Conservation (phyloP, 2,888 invertebrate genomes). For the Amblyjoppa proteus region DNA sequence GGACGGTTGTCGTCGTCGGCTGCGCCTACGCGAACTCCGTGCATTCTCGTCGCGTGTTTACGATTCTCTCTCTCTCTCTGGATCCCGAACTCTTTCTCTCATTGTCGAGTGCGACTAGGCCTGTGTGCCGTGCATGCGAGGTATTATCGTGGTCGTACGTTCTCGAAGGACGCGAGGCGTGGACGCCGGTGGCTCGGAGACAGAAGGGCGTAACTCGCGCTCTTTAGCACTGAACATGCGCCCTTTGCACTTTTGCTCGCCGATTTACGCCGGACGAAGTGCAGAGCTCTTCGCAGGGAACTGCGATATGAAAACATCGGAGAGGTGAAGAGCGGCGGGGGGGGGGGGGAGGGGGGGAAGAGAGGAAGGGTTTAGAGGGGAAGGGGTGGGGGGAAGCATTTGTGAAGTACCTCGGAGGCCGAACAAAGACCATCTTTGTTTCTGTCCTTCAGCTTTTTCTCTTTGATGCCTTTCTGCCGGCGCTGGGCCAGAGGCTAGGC, state of each 20-base stretch:
- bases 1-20: conserved; percentile 33
- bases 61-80: background rate
- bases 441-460: conserved; percentile 14
- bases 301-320: background rate
- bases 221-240: background rate
- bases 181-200: background rate
- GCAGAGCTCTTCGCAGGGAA: background rate
- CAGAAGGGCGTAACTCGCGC: background rate
- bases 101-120: background rate
- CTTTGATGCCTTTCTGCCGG: background rate
- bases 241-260: background rate
- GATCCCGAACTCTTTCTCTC: background rate
- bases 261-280: background rate
- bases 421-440: conserved; percentile 66
- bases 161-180: too few relatives aligned
- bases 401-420: conserved; percentile 49
- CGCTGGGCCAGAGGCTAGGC: conserved; percentile 23
- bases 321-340: background rate
- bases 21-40: conserved; percentile 11
- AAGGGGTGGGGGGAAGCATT: conserved; percentile 3
- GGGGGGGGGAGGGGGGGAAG: background rate
- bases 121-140: too few relatives aligned
- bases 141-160: too few relatives aligned
- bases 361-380: background rate
- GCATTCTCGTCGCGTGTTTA: conserved; percentile 4